Base-by-base conservation (phyloP, 2,888 invertebrate species). In the Cryptocheilus praepositus region DNA sequence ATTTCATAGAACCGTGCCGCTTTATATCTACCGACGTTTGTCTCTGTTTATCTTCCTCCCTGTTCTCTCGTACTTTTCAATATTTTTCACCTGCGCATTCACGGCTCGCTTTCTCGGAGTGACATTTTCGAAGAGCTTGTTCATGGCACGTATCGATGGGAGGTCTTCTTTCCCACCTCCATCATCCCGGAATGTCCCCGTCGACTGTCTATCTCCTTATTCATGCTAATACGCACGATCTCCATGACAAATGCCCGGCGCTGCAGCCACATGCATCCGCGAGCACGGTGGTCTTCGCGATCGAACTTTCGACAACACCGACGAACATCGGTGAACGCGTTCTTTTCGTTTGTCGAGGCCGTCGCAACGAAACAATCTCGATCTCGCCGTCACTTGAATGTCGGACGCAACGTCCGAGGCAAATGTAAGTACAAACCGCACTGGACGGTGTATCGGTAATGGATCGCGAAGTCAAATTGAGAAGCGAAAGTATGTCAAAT, bases 201-300 rank as follows among this genome's bases (percentile, higher is more conserved):
- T 11, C 36, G 36, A 16, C 49, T n/a, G 49, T 58, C 56, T 58
- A 64, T 66, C 64, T 56, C 53, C 60, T 25, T 52, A 64, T 64
- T 71, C 67, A 77, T 71, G 73, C 73, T 76, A 77, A 77, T 76
- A 77, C 77, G 79, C 68, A 73, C 75, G 73, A 83, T 83, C 76
- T 79, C 76, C 80, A 74, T 84, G 84, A 85, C 82, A 83, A 85
- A 85, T 77, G 77, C 65, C 55, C 43, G 60, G 65, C 67, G 69
- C 49, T 49, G 75, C 69, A 51, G 56, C 69, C 70, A 68, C 67
- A 62, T 67, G 62, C 64, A 72, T 56, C 61, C 21, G 21, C 69
- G 67, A 73, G 71, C 81, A 64, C 28, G 81, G 81, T 81, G 80
- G 81, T 79, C 80, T 54, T 51, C 55, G 65, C 49, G 78, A 76